Conservation (phyloP, 2,888 invertebrate genomes). For the Dendrolimus pini region DNA sequence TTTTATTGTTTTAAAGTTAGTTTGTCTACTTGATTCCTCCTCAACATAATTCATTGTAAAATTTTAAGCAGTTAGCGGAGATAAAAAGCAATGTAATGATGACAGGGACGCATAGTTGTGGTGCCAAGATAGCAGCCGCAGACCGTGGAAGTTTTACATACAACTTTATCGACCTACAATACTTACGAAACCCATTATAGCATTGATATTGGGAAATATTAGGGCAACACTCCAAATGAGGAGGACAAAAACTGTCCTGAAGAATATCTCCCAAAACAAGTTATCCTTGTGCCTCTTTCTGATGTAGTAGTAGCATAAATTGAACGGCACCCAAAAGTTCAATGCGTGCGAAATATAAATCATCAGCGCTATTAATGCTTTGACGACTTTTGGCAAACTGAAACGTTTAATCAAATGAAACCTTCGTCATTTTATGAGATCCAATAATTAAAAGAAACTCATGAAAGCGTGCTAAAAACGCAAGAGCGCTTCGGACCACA, state of each 20-base stretch:
- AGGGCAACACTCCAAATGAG: slow-evolving; percentile 32
- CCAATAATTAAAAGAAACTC: no score
- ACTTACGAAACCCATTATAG: slow-evolving; percentile 60
- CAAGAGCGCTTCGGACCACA: no score
- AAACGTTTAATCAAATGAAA: slow-evolving; percentile 12
- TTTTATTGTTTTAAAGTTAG: no score
- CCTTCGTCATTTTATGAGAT: neutral
- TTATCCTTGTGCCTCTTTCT: slow-evolving; percentile 14
- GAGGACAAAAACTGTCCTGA: slow-evolving; percentile 32
- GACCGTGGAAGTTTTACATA: no score
- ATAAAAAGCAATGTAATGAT: slow-evolving; percentile 5
- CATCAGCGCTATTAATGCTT: slow-evolving; percentile 44
- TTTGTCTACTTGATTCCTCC: no score
- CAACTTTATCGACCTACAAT: no score
- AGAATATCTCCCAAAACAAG: slow-evolving; percentile 35
- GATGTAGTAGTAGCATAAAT: slow-evolving; percentile 43
- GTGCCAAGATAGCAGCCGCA: no score
- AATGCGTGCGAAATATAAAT: slow-evolving; percentile 51
- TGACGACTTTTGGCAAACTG: slow-evolving; percentile 44
- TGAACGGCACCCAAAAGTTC: slow-evolving; percentile 58
- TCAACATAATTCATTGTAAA: no score
- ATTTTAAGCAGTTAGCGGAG: no score
- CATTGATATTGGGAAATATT: slow-evolving; percentile 43
- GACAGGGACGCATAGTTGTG: no score
- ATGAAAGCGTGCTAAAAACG: no score